A percentile compares a stretch with the other conserved stretches of the same genome.
Evolutionary conservation across 2,797 vertebrate genomes (phyloP).

Genomic region (Pteronotus mesoamericanus): DNA sequence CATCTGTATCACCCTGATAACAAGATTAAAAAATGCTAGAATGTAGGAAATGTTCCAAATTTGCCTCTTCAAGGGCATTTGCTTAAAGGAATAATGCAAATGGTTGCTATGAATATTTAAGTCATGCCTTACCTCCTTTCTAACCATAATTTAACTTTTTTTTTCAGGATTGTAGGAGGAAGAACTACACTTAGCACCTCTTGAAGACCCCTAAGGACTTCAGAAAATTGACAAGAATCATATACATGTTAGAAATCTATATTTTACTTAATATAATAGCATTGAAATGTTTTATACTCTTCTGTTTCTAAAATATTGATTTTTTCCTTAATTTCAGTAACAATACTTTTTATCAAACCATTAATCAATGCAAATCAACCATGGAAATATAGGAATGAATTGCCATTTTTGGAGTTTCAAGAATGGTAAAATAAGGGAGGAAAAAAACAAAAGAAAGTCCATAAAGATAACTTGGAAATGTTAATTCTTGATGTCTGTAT

Average conservation of each 20-base stretch:
- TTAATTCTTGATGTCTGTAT: background rate
- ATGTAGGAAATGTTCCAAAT: background rate
- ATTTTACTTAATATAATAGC: background rate
- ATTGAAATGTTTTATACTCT: background rate
- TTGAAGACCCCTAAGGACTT: background rate
- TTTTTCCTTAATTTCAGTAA: background rate
- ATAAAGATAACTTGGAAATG: background rate
- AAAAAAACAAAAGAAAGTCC: background rate
- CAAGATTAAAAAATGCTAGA: background rate
- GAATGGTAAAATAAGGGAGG: background rate
- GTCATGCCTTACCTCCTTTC: background rate
- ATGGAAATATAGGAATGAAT: background rate
- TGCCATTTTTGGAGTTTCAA: background rate
- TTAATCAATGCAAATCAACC: background rate
- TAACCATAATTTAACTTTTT: background rate
- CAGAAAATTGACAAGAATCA: background rate
- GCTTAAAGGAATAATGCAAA: conserved; percentile 22
- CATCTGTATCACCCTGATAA: background rate
- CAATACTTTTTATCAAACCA: background rate
- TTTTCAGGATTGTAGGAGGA: background rate
- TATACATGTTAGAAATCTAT: background rate
- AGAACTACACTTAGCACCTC: background rate
- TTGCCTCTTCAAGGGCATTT: conserved; percentile 3
- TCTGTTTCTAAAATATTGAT: background rate
- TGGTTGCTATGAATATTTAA: background rate